Percentiles rank a stretch among this genome's conserved stretches.
phyloP scores from a whole-genome alignment of 2,888 invertebrate genomes.

The Eupithecia insigniata region DNA sequence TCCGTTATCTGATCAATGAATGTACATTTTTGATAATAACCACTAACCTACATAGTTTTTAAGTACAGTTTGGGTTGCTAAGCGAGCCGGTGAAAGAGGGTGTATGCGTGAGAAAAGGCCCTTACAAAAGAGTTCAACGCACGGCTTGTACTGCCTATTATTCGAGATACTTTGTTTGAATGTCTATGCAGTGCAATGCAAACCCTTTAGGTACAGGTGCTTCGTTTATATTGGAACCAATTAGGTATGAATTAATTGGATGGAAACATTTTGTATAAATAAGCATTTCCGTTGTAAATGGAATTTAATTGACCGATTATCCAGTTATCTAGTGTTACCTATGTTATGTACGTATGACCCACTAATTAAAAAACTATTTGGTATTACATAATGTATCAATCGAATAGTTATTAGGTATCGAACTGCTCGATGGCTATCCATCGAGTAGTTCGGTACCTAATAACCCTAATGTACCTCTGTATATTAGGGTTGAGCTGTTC shows the following conservation, averaged over 20 bases:
- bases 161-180: constrained; percentile 37
- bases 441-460: no score
- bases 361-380: background rate
- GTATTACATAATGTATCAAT: constrained; percentile 5
- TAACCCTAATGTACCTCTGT: no score
- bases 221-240: background rate
- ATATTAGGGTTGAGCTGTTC: background rate
- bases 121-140: constrained; percentile 84
- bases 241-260: background rate
- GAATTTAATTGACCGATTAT: background rate
- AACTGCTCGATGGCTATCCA: no score
- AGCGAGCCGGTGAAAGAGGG: constrained; percentile 48
- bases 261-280: background rate
- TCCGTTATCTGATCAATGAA: constrained; percentile 59
- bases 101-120: constrained; percentile 71
- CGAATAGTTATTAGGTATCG: background rate
- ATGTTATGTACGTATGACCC: background rate
- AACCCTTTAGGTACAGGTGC: constrained; percentile 61
- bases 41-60: constrained; percentile 60
- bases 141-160: constrained; percentile 64
- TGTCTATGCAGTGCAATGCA: constrained; percentile 57
- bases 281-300: background rate
- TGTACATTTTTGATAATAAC: constrained; percentile 52
- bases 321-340: background rate
- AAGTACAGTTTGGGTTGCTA: constrained; percentile 56